Percentiles rank a stretch among this genome's conserved stretches.
phyloP scores from a whole-genome alignment of 2,797 vertebrate genomes.

The Loris lydekkerianus region DNA sequence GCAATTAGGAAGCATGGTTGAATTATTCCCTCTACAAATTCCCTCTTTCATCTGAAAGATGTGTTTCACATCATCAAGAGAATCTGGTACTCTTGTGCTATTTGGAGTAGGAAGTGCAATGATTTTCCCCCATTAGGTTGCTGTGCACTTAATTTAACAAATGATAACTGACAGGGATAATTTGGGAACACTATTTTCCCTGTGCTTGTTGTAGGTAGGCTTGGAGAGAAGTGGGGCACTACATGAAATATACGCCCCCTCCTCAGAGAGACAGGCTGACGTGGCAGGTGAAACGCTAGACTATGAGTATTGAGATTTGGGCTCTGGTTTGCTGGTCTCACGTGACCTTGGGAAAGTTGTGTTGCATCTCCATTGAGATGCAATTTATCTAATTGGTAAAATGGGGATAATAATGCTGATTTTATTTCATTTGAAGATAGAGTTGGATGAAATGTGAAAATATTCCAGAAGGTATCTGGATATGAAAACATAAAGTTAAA shows the following conservation, averaged over 20 bases:
- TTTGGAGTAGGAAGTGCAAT: not conserved
- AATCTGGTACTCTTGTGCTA: not conserved
- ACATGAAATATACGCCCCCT: not conserved
- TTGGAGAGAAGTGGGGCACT: not conserved
- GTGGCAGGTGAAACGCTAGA: rapidly evolving
- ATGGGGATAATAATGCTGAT: not conserved
- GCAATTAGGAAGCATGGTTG: not conserved
- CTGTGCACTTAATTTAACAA: not conserved
- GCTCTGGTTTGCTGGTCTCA: not conserved
- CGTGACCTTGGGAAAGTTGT: not conserved
- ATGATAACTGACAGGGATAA: not conserved
- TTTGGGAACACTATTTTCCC: not conserved
- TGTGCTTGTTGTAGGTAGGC: too few relatives aligned
- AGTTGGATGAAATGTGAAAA: not conserved
- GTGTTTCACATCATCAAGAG: not conserved
- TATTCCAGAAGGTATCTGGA: not conserved
- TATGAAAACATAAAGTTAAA: not conserved
- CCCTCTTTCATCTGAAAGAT: not conserved
- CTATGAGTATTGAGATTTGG: not conserved
- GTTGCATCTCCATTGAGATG: not conserved
- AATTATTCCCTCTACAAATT: not conserved
- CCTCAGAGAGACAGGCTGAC: not conserved
- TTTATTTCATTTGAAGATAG: conserved; percentile 18
- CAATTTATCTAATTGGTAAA: not conserved
- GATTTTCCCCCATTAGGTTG: not conserved